Percentiles rank a stretch among this genome's conserved stretches.
Conservation (phyloP, 2,888 invertebrate genomes). For the Dascillus cervinus region DNA sequence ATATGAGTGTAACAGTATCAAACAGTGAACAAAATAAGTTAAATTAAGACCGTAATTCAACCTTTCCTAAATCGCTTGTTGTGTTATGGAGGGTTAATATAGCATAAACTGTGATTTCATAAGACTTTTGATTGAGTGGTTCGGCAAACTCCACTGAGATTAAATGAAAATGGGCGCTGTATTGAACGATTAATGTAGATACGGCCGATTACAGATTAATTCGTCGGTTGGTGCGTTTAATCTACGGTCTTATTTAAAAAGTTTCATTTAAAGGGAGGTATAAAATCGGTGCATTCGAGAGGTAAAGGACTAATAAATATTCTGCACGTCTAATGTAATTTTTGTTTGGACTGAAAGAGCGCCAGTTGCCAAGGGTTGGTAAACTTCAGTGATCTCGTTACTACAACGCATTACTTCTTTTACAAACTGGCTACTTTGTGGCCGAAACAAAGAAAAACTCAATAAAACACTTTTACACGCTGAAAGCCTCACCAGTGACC, state of each 20-base stretch:
- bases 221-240: not conserved
- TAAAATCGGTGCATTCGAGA: no score
- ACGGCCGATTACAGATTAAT: constrained; percentile 11
- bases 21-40: no score
- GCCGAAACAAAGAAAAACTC: constrained; percentile 23
- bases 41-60: no score
- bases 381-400: constrained; percentile 30
- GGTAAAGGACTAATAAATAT: not conserved
- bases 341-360: constrained; percentile 12
- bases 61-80: no score
- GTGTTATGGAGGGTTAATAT: constrained; percentile 17
- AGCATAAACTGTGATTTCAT: constrained; percentile 23
- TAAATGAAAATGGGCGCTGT: constrained; percentile 12
- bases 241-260: not conserved
- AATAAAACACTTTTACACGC: constrained; percentile 14
- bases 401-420: constrained; percentile 27
- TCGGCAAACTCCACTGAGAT: constrained; percentile 15
- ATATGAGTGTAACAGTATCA: no score
- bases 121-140: constrained; percentile 21
- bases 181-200: constrained; percentile 10
- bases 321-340: constrained; percentile 12
- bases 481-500: constrained; percentile 11
- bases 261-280: not conserved
- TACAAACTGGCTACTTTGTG: constrained; percentile 31
- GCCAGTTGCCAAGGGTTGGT: constrained; percentile 27